A percentile compares a stretch with the other conserved stretches of the same genome.
Evolutionary conservation across 2,113 vertebrate genomes (phyloP).

Genomic region (Hemichromis elongatus): DNA sequence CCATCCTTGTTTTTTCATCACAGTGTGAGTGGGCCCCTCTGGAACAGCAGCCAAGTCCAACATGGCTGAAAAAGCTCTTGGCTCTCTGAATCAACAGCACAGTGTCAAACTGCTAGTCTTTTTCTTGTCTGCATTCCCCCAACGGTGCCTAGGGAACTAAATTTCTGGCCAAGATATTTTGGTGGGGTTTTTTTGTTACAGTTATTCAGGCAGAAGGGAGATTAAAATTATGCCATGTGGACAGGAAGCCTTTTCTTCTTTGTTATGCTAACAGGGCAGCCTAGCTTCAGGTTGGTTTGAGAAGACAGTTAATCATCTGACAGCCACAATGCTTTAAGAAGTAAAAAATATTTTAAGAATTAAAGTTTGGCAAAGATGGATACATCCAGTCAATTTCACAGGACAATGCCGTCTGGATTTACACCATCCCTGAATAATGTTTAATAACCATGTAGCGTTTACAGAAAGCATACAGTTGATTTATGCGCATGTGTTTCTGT

Average conservation of each 20-base stretch:
- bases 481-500: slow-evolving; percentile 14
- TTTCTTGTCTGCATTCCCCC: slow-evolving; percentile 26
- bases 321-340: not conserved
- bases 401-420: not conserved
- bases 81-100: slow-evolving; percentile 36
- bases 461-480: not conserved
- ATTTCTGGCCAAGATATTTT: slow-evolving; percentile 45
- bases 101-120: slow-evolving; percentile 45
- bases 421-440: not conserved
- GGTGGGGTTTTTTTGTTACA: slow-evolving; percentile 20
- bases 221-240: slow-evolving; percentile 45
- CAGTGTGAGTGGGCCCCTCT: slow-evolving; percentile 1
- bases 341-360: not conserved
- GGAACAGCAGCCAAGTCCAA: slow-evolving; percentile 33
- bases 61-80: slow-evolving; percentile 47
- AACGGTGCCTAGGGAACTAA: slow-evolving; percentile 31
- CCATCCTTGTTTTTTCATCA: slow-evolving; percentile 40
- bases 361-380: not conserved
- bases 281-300: slow-evolving; percentile 10
- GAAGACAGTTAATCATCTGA: not conserved
- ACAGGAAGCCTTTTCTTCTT: slow-evolving; percentile 60
- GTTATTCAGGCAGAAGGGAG: slow-evolving; percentile 41
- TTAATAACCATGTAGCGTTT: not conserved
- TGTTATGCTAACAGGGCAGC: slow-evolving; percentile 25
- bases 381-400: not conserved